These are phyloP conservation scores for Ferrisia virgata DNA, from an alignment of 2,888 invertebrate species.

Conservation along the genomic window DNA sequence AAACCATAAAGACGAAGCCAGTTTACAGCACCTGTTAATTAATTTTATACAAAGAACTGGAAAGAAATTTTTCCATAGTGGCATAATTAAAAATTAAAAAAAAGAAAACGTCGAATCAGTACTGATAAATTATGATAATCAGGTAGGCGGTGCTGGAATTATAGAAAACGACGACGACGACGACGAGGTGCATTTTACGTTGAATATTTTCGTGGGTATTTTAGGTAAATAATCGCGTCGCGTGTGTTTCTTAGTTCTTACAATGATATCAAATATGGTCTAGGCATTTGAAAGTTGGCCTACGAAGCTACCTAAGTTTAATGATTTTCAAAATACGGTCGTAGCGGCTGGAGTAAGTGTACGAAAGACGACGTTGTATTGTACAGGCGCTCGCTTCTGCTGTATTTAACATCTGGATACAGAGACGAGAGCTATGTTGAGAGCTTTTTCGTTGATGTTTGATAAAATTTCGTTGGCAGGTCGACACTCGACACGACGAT, in stretches of 20 bases:
- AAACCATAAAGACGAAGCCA: not conserved
- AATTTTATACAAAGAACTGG: not conserved
- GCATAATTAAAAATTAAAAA: not conserved
- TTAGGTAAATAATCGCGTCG: too few relatives aligned
- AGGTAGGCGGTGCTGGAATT: not conserved
- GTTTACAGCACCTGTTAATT: not conserved
- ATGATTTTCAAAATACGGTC: not conserved
- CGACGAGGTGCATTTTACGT: too few relatives aligned
- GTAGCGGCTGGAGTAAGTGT: not conserved
- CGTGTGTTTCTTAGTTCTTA: too few relatives aligned
- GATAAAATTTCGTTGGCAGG: not conserved
- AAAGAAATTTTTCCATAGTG: not conserved
- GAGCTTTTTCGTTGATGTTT: not conserved
- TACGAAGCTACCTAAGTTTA: too few relatives aligned
- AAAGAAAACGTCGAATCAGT: not conserved
- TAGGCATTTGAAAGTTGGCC: too few relatives aligned
- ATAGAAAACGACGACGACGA: too few relatives aligned
- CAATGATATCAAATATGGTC: too few relatives aligned
- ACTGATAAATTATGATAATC: conserved; percentile 12
- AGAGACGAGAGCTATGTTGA: not conserved
- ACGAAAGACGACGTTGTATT: not conserved
- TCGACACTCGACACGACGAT: not conserved
- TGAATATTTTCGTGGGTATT: too few relatives aligned
- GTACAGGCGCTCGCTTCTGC: not conserved
- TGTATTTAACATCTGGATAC: not conserved